Conservation (phyloP, 2,113 vertebrate genomes). For the Gymnobelideus leadbeateri region DNA sequence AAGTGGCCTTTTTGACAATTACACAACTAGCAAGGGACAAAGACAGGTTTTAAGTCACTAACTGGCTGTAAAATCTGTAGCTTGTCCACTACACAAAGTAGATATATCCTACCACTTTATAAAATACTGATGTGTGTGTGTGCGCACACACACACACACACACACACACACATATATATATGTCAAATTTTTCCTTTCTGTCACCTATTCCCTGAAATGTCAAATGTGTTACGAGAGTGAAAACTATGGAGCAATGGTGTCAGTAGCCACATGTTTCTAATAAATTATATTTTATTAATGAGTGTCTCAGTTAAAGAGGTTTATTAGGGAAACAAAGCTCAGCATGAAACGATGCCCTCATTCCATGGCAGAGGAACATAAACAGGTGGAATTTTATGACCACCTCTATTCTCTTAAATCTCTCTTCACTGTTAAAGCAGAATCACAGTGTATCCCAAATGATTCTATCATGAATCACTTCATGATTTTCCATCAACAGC, state of each 20-base stretch:
- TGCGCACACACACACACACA: too few relatives aligned
- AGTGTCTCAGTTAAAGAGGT: not conserved
- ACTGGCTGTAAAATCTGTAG: not conserved
- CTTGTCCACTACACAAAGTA: not conserved
- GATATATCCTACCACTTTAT: not conserved
- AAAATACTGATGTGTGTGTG: not conserved
- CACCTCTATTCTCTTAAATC: slow-evolving; percentile 19
- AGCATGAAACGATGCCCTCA: not conserved
- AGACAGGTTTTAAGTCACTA: not conserved
- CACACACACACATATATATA: too few relatives aligned
- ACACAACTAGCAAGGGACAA: not conserved
- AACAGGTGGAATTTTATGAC: slow-evolving; percentile 49
- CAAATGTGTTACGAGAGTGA: not conserved
- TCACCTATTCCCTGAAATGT: not conserved
- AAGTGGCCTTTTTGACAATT: not conserved
- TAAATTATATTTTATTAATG: slow-evolving; percentile 62
- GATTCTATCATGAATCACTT: slow-evolving; percentile 18
- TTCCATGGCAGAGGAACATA: not conserved
- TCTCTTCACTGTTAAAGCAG: slow-evolving; percentile 10
- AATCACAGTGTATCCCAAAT: slow-evolving; percentile 28
- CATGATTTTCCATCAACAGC: slow-evolving; percentile 49
- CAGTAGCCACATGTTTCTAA: not conserved
- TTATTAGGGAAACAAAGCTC: slow-evolving; percentile 40
- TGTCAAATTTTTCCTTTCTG: not conserved
- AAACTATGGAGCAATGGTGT: not conserved